Evolutionary conservation across 2,797 vertebrate species (phyloP), one percentile per base, ranked within the genome.

Genomic region (Bradypodion pumilum): DNA sequence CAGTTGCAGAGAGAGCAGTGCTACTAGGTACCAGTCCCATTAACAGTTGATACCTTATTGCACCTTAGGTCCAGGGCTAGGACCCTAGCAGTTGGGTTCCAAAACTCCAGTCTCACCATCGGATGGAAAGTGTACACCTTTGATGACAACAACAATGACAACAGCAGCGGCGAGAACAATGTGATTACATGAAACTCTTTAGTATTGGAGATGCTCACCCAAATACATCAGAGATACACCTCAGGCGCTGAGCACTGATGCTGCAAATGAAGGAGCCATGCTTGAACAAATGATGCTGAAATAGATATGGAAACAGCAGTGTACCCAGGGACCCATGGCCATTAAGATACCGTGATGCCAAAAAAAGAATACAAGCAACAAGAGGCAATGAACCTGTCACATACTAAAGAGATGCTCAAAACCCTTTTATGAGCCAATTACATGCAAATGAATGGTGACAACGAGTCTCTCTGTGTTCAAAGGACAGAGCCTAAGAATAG

Each of bases 281-380:
- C 63, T n/a, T 68, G 52, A 74, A 81, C n/a, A 77, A 25, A 66
- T 44, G 23, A 65, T 3, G 35, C 27, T 52, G 62, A 81, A 84
- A 1, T 37, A 73, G 86, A 60, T 69, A 73, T 78, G 0, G 0
- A 23, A 46, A 27, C 37, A 59, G 87, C 65, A 32, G 84, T 86
- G 52, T 72, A 49, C 86, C 25, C 27, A 2, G 9, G 19, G 76
- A 66, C 46, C 40, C 21, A 60, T 66, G 59, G 81, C 63, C 75
- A 21, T 73, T 73, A 56, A 35, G 66, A 40, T 52, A 74, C 40
- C 35, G 25, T 44, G 65, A 60, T 9, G 84, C 81, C 46, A 49
- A 74, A 84, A 76, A 82, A 72, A 72, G 40, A 60, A 78, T 69
- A 60, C 0, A 29, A 79, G 81, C 86, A 63, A 49, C 82, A 42